These are phyloP conservation scores for Takifugu flavidus DNA, from an alignment of 2,113 vertebrate genomes.

Conservation along the genomic window DNA sequence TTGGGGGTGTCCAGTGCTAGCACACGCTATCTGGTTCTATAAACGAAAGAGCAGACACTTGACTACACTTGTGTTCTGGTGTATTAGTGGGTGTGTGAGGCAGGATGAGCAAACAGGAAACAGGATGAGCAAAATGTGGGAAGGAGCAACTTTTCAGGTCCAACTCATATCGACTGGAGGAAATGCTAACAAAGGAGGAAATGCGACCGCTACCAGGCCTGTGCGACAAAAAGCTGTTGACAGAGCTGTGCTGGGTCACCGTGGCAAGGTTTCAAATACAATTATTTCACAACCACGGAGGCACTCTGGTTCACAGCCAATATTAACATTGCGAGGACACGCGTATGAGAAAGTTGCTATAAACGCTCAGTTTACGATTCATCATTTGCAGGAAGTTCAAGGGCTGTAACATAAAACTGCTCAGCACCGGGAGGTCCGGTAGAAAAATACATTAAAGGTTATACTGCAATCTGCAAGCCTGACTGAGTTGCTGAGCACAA, in stretches of 20 bases:
- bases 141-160: too few relatives aligned
- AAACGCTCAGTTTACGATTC: constrained; percentile 70
- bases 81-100: constrained; percentile 27
- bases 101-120: constrained; percentile 8
- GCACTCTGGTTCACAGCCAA: constrained; percentile 37
- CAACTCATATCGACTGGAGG: too few relatives aligned
- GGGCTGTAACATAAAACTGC: constrained; percentile 71
- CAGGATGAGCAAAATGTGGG: too few relatives aligned
- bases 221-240: not conserved
- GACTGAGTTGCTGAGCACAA: constrained; percentile 53
- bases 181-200: too few relatives aligned
- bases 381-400: constrained; percentile 61
- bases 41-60: constrained; percentile 39
- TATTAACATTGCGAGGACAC: constrained; percentile 60
- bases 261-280: constrained; percentile 21
- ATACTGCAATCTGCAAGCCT: constrained; percentile 47
- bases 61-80: constrained; percentile 28
- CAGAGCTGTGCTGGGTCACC: constrained; percentile 3
- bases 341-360: constrained; percentile 54
- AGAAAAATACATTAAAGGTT: constrained; percentile 49
- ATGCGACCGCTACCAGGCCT: too few relatives aligned
- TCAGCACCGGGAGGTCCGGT: constrained; percentile 40
- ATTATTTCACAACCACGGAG: constrained; percentile 12
- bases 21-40: constrained; percentile 51
- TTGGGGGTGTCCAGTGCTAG: constrained; percentile 40